Base-by-base conservation (phyloP, 2,888 invertebrate species). In the Lissonota sp. region DNA sequence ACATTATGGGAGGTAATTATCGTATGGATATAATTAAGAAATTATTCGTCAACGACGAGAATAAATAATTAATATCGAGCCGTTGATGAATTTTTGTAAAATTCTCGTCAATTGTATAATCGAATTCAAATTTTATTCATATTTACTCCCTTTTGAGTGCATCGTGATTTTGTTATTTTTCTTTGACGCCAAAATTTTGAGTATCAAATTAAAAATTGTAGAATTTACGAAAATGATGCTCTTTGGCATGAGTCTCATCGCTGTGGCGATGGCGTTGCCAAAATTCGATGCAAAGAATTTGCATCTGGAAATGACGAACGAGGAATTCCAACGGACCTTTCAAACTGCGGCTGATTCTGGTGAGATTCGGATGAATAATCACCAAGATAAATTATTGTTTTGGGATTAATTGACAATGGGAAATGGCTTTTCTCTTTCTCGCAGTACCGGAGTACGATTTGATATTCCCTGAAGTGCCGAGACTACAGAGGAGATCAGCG, bases 371-470 rank as follows among this genome's bases (percentile, higher is more conserved):
- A n/a, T n/a, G n/a, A n/a, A n/a, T n/a, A n/a, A n/a, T n/a, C n/a
- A n/a, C n/a, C n/a, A n/a, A n/a, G n/a, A n/a, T n/a, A 6, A 14
- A 51, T 14, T n/a, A 6, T 1, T 12, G 14, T 51, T 51, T 51
- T 6, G 49, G 4, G 4, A n/a, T n/a, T n/a, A n/a, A n/a, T 5
- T 4, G 14, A 12, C 51, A 51, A 12, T 1, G 0, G 1, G 5
- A 14, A 60, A 42, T 0, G 42, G 14, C n/a, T n/a, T n/a, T n/a
- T n/a, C 53, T 6, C 6, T 40, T 49, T 44, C 55, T 53, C 62
- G 49, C 44, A 72, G 80, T 80, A 6, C 74, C 73, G 2, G 62
- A 82, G 1, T 84, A 83, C 78, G 80, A 83, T 39, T 39, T 83
- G 4, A 60, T 66, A 10, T 39, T 46, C 8, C 55, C 83, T 6